Conservation (phyloP, 2,888 invertebrate species). For the Dicyrtomina minuta region DNA sequence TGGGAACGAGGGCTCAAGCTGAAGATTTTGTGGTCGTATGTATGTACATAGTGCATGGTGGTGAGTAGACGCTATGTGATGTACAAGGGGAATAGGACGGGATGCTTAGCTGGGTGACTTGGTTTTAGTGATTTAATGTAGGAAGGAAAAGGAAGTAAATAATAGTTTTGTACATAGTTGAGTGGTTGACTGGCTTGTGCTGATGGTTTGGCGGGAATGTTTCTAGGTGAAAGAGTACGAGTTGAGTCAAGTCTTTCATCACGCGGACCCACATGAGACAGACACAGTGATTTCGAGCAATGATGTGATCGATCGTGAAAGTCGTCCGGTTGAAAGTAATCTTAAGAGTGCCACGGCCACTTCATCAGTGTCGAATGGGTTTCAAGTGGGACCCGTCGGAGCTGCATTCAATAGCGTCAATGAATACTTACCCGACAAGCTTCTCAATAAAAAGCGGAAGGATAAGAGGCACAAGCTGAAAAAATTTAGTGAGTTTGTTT, state of each 20-base stretch:
- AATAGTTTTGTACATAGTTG: too few relatives aligned
- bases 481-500: slow-evolving; percentile 45
- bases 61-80: too few relatives aligned
- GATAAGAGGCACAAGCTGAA: slow-evolving; percentile 51
- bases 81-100: too few relatives aligned
- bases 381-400: slow-evolving; percentile 11
- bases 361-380: slow-evolving; percentile 48
- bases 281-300: slow-evolving; percentile 49
- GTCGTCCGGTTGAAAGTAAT: slow-evolving; percentile 58
- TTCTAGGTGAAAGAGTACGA: slow-evolving; percentile 81
- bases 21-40: too few relatives aligned
- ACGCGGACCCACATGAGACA: slow-evolving; percentile 69
- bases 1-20: too few relatives aligned
- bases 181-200: too few relatives aligned
- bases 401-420: slow-evolving; percentile 45
- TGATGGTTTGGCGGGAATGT: background rate
- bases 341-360: slow-evolving; percentile 50
- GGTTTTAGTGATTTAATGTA: too few relatives aligned
- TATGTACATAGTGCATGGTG: too few relatives aligned
- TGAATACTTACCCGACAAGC: slow-evolving; percentile 50
- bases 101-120: too few relatives aligned
- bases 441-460: slow-evolving; percentile 45
- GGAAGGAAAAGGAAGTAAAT: too few relatives aligned
- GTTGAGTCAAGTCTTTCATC: slow-evolving; percentile 63
- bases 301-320: slow-evolving; percentile 73